These are phyloP conservation scores for Leptinotarsa haldemani DNA, from an alignment of 2,888 invertebrate species.

Conservation along the genomic window DNA sequence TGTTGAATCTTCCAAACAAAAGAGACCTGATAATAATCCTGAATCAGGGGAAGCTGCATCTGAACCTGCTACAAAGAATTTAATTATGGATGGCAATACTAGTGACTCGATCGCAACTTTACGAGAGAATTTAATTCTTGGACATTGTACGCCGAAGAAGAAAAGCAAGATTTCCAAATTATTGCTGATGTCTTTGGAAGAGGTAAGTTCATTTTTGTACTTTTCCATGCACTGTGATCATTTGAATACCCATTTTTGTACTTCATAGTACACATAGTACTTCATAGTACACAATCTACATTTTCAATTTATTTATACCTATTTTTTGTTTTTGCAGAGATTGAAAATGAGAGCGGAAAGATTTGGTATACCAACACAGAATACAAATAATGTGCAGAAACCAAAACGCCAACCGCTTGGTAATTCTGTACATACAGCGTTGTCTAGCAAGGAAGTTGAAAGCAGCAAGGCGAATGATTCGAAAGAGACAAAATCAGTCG, in stretches of 20 bases:
- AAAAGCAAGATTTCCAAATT: slow-evolving; percentile 71
- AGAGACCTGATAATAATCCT: slow-evolving; percentile 36
- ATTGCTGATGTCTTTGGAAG: slow-evolving; percentile 70
- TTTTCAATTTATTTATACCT: no score
- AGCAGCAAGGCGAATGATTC: background rate
- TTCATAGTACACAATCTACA: no score
- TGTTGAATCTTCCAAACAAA: slow-evolving; percentile 31
- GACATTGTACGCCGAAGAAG: slow-evolving; percentile 46
- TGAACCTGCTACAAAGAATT: slow-evolving; percentile 71
- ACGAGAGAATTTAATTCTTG: slow-evolving; percentile 48
- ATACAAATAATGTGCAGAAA: slow-evolving; percentile 75
- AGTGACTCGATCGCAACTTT: slow-evolving; percentile 1
- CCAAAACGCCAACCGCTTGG: slow-evolving; percentile 90
- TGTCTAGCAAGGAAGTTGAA: no score
- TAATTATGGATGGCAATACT: slow-evolving; percentile 67
- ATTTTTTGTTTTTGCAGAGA: slow-evolving; percentile 62
- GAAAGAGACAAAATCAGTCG: no score
- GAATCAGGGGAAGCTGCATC: slow-evolving; percentile 55
- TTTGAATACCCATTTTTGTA: no score
- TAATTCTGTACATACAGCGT: slow-evolving; percentile 78
- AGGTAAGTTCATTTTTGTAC: slow-evolving; percentile 61
- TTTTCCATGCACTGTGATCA: no score
- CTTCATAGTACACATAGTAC: no score
- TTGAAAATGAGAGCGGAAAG: slow-evolving; percentile 84
- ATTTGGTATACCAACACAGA: slow-evolving; percentile 74